Percentiles rank a stretch among this genome's conserved stretches.
Conservation (phyloP, 2,113 vertebrate genomes). For the Setophaga coronata region DNA sequence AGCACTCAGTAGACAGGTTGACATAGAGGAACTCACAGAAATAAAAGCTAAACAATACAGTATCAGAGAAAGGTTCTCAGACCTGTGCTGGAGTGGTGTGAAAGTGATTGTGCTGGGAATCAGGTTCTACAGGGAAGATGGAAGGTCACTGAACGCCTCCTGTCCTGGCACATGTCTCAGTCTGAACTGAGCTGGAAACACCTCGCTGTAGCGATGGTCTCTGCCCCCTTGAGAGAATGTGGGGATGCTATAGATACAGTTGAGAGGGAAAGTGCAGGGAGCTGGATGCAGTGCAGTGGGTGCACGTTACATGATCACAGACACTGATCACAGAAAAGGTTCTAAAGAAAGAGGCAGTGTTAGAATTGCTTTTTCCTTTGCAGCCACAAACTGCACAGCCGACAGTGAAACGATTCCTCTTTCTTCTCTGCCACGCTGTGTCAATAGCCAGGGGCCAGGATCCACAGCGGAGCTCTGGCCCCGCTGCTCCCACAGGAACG, state of each 20-base stretch:
- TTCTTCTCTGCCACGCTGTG: fast-evolving
- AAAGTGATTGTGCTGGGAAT: not conserved
- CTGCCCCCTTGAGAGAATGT: too few relatives aligned
- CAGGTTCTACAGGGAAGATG: not conserved
- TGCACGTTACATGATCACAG: too few relatives aligned
- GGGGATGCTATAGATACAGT: not conserved
- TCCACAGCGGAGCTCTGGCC: not conserved
- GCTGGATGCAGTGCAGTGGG: not conserved
- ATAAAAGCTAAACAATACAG: not conserved
- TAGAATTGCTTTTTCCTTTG: not conserved
- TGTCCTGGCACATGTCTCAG: too few relatives aligned
- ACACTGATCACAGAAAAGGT: not conserved
- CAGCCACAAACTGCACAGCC: not conserved
- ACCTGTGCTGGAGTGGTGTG: not conserved
- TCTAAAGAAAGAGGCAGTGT: not conserved
- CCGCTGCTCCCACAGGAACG: not conserved
- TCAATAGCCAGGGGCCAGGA: not conserved
- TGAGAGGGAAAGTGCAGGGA: not conserved
- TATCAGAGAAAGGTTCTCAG: not conserved
- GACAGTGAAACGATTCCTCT: not conserved
- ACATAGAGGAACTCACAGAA: not conserved
- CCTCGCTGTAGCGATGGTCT: not conserved
- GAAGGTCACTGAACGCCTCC: not conserved
- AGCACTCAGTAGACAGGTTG: not conserved
- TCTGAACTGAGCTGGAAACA: not conserved